These are phyloP conservation scores for Hemicentrotus pulcherrimus DNA, from an alignment of 35 echinoderm and acorn worm genomes.

Conservation along the genomic window DNA sequence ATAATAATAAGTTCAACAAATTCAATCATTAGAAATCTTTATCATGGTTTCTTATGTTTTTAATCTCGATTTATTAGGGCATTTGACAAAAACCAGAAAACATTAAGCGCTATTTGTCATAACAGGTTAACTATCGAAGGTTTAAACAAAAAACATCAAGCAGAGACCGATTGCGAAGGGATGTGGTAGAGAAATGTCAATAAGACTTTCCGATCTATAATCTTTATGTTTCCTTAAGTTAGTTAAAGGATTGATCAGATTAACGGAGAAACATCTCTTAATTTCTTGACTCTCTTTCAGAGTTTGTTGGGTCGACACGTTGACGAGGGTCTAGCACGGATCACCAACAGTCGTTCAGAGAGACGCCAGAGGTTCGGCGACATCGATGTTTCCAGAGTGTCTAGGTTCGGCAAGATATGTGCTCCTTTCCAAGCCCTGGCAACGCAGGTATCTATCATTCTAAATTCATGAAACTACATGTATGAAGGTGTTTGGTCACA, in stretches of 20 bases:
- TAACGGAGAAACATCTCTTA: background rate
- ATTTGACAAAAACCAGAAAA: no score
- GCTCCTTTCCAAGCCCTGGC: constrained; percentile 88
- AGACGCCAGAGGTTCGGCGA: constrained; percentile 71
- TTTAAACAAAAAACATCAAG: no score
- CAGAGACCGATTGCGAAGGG: no score
- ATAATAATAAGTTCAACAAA: no score
- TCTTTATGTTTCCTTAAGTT: no score
- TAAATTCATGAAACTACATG: background rate
- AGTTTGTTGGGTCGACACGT: constrained; percentile 74
- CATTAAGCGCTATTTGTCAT: no score
- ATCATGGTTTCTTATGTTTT: no score
- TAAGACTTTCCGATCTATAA: no score
- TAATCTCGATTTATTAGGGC: no score
- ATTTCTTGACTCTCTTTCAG: constrained; percentile 26
- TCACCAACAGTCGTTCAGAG: constrained; percentile 80
- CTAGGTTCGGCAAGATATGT: constrained; percentile 82
- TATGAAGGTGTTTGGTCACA: background rate
- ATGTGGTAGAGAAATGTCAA: no score
- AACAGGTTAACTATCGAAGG: no score
- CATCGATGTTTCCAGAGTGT: constrained; percentile 50
- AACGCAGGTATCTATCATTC: constrained; percentile 60
- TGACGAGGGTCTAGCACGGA: constrained; percentile 72
- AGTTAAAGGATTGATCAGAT: background rate
- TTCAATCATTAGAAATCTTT: no score